A percentile compares a stretch with the other conserved stretches of the same genome.
Conservation (phyloP, 2,797 vertebrate species). For the Enteromius treurensis region DNA sequence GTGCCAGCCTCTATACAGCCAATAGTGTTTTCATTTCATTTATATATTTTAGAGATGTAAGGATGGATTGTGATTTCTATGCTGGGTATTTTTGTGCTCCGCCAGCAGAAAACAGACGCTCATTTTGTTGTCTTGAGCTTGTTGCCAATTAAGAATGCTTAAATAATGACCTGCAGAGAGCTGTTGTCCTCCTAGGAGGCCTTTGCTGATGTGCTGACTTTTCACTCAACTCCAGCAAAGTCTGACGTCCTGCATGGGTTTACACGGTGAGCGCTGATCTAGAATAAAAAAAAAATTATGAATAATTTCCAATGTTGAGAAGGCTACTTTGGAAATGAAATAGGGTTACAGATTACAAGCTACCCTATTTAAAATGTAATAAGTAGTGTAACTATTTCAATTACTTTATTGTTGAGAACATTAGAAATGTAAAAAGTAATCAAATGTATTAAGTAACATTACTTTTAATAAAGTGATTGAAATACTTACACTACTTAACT, state of each 20-base stretch:
- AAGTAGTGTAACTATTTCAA: too few species aligned
- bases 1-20: not conserved
- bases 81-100: slow-evolving; percentile 30
- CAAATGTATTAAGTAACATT: too few species aligned
- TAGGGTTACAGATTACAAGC: too few species aligned
- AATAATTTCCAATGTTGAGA: too few species aligned
- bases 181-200: slow-evolving; percentile 38
- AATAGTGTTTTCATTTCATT: slow-evolving; percentile 1
- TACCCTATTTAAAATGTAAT: too few species aligned
- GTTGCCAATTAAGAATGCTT: slow-evolving; percentile 55
- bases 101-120: slow-evolving; percentile 39
- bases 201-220: slow-evolving; percentile 52
- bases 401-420: too few species aligned
- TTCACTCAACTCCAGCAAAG: slow-evolving; percentile 36
- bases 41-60: slow-evolving; percentile 3
- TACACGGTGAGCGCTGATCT: slow-evolving; percentile 28
- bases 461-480: too few species aligned
- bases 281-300: not conserved
- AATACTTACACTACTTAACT: too few species aligned
- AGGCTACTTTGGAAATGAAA: too few species aligned
- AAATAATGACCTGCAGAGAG: slow-evolving; percentile 56
- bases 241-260: slow-evolving; percentile 30
- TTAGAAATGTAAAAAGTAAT: too few species aligned
- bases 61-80: slow-evolving; percentile 6
- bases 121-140: slow-evolving; percentile 36